Percentiles rank a stretch among this genome's conserved stretches.
Conservation (phyloP, 2,888 invertebrate species). For the Hydrotaea cyrtoneurina region DNA sequence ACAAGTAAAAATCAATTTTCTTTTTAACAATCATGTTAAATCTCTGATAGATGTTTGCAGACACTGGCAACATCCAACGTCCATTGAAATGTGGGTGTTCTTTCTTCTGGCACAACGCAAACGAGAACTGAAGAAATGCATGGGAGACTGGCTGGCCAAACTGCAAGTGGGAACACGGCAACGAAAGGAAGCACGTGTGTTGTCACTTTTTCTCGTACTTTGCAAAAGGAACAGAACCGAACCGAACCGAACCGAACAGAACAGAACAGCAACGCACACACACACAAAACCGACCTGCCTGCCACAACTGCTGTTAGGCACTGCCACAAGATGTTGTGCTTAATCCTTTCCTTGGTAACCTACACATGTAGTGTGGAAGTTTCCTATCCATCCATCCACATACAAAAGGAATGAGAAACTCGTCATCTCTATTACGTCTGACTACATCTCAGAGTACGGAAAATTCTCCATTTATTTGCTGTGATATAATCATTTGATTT, state of each 20-base stretch:
- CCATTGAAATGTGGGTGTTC: conserved; percentile 51
- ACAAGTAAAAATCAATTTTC: conserved; percentile 44
- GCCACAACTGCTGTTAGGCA: conserved; percentile 9
- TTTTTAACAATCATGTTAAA: conserved; percentile 44
- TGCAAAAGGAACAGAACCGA: conserved; percentile 23
- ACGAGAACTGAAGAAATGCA: background rate
- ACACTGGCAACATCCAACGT: conserved; percentile 10
- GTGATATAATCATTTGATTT: conserved; percentile 41
- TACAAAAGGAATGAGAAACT: background rate
- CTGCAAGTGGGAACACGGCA: conserved; percentile 21
- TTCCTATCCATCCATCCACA: background rate
- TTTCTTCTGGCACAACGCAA: background rate
- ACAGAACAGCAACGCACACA: too few relatives aligned
- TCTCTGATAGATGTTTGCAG: conserved; percentile 49
- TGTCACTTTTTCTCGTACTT: conserved; percentile 50
- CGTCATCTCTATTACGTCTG: conserved; percentile 31
- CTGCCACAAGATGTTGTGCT: background rate
- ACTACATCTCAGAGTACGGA: background rate
- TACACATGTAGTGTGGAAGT: conserved; percentile 16
- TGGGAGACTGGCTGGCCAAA: conserved; percentile 11
- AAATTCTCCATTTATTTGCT: conserved; percentile 29
- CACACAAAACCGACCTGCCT: background rate
- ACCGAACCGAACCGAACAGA: too few relatives aligned
- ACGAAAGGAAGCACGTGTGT: conserved; percentile 54
- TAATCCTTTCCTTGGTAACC: conserved; percentile 25